Percentiles rank a stretch among this genome's conserved stretches.
phyloP scores from a whole-genome alignment of 1,140 invertebrate species.

The Panulirus ornatus region DNA sequence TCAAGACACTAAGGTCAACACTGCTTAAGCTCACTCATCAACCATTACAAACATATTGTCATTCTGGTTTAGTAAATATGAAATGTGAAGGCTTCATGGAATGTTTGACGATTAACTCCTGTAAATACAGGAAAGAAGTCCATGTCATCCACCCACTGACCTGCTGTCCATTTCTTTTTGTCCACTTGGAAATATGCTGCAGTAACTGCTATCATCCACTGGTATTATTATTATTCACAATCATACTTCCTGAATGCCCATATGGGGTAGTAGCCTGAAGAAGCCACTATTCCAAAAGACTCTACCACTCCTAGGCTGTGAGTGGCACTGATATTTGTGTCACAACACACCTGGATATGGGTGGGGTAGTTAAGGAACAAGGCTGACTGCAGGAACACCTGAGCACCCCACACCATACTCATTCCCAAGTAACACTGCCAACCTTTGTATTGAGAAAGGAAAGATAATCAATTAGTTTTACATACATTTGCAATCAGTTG shows the following conservation, averaged over 20 bases:
- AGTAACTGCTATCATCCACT: neutral
- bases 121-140: constrained; percentile 13
- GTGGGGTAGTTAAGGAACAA: constrained; percentile 52
- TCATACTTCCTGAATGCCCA: constrained; percentile 66
- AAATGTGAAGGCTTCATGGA: constrained; percentile 57
- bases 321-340: constrained; percentile 14
- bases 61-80: constrained; percentile 24
- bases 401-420: constrained; percentile 46
- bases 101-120: constrained; percentile 45
- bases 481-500: no score
- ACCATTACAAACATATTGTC: constrained; percentile 31
- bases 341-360: constrained; percentile 41
- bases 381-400: constrained; percentile 50
- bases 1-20: constrained; percentile 20
- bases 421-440: neutral
- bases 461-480: neutral
- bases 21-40: constrained; percentile 51
- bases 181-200: neutral
- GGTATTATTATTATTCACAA: neutral
- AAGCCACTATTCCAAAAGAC: constrained; percentile 34
- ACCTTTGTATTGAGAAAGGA: neutral
- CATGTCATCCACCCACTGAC: constrained; percentile 54
- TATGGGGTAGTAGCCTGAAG: constrained; percentile 17
- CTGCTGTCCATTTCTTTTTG: constrained; percentile 27
- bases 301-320: constrained; percentile 10